Evolutionary conservation across 2,797 vertebrate genomes (phyloP).

Genomic region (Dendrocincla tyrannina): DNA sequence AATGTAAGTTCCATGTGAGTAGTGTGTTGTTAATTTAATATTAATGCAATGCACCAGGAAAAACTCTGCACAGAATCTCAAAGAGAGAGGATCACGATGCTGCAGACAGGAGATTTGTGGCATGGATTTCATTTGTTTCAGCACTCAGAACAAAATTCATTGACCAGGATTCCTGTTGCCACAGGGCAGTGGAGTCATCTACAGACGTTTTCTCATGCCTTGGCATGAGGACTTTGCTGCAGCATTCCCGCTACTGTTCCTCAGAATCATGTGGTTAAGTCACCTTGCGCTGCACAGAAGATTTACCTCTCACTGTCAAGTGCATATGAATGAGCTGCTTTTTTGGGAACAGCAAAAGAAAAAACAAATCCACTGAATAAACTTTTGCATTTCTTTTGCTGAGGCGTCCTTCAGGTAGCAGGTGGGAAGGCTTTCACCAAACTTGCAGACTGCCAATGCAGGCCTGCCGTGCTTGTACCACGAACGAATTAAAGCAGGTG

Average conservation of each 20-base stretch:
- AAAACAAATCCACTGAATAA: constrained; percentile 38
- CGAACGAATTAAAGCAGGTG: not conserved
- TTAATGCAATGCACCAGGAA: constrained; percentile 70
- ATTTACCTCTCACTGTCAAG: constrained; percentile 36
- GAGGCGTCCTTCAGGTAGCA: constrained; percentile 31
- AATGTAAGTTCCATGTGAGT: constrained; percentile 67
- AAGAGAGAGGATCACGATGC: constrained; percentile 52
- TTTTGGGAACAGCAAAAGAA: constrained; percentile 37
- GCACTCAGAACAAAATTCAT: not conserved
- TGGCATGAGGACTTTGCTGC: not conserved
- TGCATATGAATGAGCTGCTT: constrained; percentile 56
- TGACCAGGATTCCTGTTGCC: constrained; percentile 7
- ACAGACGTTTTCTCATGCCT: not conserved
- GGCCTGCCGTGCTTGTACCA: not conserved
- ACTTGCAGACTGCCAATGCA: not conserved
- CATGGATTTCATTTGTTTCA: constrained; percentile 14
- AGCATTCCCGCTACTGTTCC: not conserved
- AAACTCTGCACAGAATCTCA: constrained; percentile 64
- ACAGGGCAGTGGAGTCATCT: not conserved
- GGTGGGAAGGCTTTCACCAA: constrained; percentile 25
- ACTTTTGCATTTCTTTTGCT: constrained; percentile 42
- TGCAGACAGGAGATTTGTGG: constrained; percentile 34
- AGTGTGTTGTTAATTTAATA: constrained; percentile 74
- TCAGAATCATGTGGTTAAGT: constrained; percentile 19
- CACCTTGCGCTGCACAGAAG: constrained; percentile 27